Base-by-base conservation (phyloP, 2,888 invertebrate species). In the Callinectes sapidus region DNA sequence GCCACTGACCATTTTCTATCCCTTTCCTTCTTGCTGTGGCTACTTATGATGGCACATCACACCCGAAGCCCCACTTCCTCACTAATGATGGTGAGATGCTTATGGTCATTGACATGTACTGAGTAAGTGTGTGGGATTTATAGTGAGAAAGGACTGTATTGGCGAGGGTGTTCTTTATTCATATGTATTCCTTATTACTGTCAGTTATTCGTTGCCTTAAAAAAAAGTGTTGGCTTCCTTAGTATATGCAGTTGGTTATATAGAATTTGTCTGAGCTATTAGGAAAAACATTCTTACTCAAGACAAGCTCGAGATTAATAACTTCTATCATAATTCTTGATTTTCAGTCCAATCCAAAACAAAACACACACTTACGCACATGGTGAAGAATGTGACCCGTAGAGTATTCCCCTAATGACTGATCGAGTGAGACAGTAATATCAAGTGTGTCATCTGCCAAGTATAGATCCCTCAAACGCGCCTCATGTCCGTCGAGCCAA, bases 1-100 rank as follows among this genome's bases (percentile, higher is more conserved):
- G 23, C n/a, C 90, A 28, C 28, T 71, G 77, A 90, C 88, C 90
- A 71, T 77, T 39, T 35, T 71, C 55, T 77, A 18, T n/a, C 71
- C 42, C 71, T 28, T 77, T 32, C 42, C 23, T n/a, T 28, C 90
- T 42, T 71, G 77, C n/a, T 77, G 48, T 28, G 18, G 87, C 87
- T 87, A 87, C 87, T 48, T n/a, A 48, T 87, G 87, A 48, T 87
- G 87, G 48, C n/a, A 18, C 10, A 48, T 48, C 87, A 42, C 87
- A 87, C 48, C 39, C 42, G n/a, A 48, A 48, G n/a, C 48, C 23
- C 87, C 48, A 42, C 42, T 32, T 39, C 48, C 42, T 18, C 87
- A 2, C 48, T 81, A 16, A 81, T 81, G 81, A 35, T 35, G 81
- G 81, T 16, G 16, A 81, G 81, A 81, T 81, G 35, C 32, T 81